Evolutionary conservation across 2,888 invertebrate species (phyloP), one percentile per base, ranked within the genome.

Genomic region (Mystacides longicornis): DNA sequence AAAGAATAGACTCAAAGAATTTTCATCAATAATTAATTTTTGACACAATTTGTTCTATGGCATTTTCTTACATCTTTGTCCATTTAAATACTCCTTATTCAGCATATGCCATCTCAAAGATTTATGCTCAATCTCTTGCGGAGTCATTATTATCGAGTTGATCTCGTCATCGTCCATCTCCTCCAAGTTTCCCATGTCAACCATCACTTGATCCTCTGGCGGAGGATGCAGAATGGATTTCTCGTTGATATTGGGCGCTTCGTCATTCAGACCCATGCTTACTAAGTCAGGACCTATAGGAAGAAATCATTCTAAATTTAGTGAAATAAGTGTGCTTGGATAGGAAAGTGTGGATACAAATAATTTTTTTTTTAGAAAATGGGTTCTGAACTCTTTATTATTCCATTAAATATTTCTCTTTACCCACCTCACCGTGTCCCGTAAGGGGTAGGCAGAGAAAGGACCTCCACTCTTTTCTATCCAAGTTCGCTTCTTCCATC

Each of bases 141-240:
- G 87, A 2, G 81, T 81, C 74, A 93, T 80, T 58, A 97, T 89
- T 65, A 95, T 89, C 14, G 85, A 83, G 66, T 90, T 88, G 48
- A 98, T 79, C 75, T 98, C 97, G 3, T 84, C 86, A 65, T 98
- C 98, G 65, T 97, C 93, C 49, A 93, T 81, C 37, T 82, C 85
- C 43, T 83, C 84, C 42, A 91, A 73, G 61, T 85, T 78, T 16
- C 92, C 71, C 62, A 89, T 87, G 1, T 73, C 72, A 63, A 63
- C 60, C 66, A 66, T 3, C 63, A 65, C 9, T 71, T 43, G 48
- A 5, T 69, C 71, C 11, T 71, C 71, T 0, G 61, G 42, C 48
- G 51, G 22, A 52, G 70, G 72, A 4, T 51, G 37, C 1, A 66
- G 61, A 23, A 66, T 64, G 1, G 65, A 63, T 11, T 54, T 54